phyloP scores from a whole-genome alignment of 2,888 invertebrate species.

The Spisula solida region DNA sequence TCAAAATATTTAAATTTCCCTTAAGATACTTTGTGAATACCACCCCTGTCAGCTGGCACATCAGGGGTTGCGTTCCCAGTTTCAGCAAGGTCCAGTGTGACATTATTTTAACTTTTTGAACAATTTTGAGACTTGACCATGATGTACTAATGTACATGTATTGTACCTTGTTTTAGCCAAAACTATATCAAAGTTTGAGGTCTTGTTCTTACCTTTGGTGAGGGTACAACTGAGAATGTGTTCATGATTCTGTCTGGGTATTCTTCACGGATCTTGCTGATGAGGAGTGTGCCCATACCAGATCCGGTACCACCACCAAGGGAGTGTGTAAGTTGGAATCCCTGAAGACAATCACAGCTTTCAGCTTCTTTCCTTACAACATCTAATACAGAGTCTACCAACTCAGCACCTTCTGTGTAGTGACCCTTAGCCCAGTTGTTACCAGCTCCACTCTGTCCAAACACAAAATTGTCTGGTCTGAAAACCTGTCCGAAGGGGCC shows the following conservation, averaged over 20 bases:
- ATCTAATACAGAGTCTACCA: constrained; percentile 84
- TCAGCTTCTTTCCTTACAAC: constrained; percentile 83
- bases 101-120: no score
- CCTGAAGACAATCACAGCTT: constrained; percentile 81
- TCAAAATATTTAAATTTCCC: no score
- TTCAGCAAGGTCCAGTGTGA: no score
- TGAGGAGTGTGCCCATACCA: constrained; percentile 80
- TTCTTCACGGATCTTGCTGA: constrained; percentile 81
- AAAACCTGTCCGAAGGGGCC: constrained; percentile 42
- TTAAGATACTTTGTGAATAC: no score
- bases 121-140: no score
- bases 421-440: constrained; percentile 90
- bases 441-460: constrained; percentile 87
- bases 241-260: constrained; percentile 91
- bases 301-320: constrained; percentile 81
- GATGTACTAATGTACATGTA: no score
- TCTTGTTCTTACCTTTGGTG: constrained; percentile 90
- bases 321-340: constrained; percentile 80
- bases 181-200: neutral
- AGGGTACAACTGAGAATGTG: constrained; percentile 97
- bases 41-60: no score
- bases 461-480: constrained; percentile 95
- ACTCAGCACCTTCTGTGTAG: constrained; percentile 87
- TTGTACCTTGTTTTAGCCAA: no score
- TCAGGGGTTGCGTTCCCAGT: no score